Evolutionary conservation across 2,888 invertebrate species (phyloP), one percentile per base, ranked within the genome.

Genomic region (Anaspis maculata): DNA sequence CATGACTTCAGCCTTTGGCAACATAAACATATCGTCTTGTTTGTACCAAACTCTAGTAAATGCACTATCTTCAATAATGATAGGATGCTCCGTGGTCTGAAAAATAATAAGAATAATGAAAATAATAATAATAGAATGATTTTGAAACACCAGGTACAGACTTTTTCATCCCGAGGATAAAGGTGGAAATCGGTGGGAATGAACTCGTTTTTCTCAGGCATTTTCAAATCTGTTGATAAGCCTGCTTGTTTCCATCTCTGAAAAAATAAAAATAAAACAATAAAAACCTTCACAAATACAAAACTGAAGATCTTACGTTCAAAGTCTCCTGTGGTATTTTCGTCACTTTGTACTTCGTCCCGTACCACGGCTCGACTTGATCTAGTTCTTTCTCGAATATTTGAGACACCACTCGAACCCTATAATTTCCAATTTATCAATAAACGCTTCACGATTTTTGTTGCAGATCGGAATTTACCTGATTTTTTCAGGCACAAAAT

Each of bases 11-110:
- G 86, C 81, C 66, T 92, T 95, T 0, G 97, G 97, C 38, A 94
- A 70, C 7, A 79, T 66, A 60, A 86, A 97, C 58, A 89, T 87
- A 51, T 85, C 83, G 65, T 98, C 97, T 59, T 92, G 89, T 54
- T 91, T 91, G 66, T 81, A 94, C 97, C 97, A 98, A 0, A 92
- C 70, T 33, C 95, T 71, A 51, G 84, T 75, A 27, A 88, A 68
- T 0, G 83, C 76, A 0, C 83, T 82, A 53, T 95, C 91, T 70
- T 80, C 76, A 33, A 88, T 74, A 30, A 88, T 83, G 3, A 62
- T 55, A 0, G 88, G 87, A 51, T 76, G 75, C 34, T 77, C 71
- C 1, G 72, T 66, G 22, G 68, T 56, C 70, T 79, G 45, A 39
- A n/a, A n/a, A n/a, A 48, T 49, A 28, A 37, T 33, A 32, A 32